A percentile compares a stretch with the other conserved stretches of the same genome.
These are phyloP conservation scores for Morphnarchus princeps DNA, from an alignment of 2,113 vertebrate species.

Conservation along the genomic window DNA sequence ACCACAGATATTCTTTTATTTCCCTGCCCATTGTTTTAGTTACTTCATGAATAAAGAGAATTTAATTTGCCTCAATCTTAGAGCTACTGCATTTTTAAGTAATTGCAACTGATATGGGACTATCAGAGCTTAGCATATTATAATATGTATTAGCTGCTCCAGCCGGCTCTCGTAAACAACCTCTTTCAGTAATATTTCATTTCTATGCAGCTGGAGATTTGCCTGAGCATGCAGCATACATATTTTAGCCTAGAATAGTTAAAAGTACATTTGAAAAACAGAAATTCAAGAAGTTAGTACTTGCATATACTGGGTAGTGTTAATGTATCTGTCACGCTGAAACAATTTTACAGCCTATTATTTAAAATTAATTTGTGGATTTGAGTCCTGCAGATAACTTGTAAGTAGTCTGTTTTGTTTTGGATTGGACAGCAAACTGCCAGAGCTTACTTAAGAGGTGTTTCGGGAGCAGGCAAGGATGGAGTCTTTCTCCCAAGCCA, in stretches of 20 bases:
- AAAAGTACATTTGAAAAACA: background rate
- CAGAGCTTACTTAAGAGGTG: background rate
- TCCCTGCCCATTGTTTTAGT: slow-evolving; percentile 28
- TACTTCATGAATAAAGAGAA: slow-evolving; percentile 21
- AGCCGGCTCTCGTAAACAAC: slow-evolving; percentile 34
- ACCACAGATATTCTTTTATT: background rate
- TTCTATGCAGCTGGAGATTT: slow-evolving; percentile 41
- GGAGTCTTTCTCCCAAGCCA: background rate
- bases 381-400: background rate
- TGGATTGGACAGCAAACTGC: background rate
- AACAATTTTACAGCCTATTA: background rate
- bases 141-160: slow-evolving; percentile 41
- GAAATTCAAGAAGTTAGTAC: background rate
- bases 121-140: slow-evolving; percentile 20
- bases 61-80: slow-evolving; percentile 24
- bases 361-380: background rate
- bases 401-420: background rate
- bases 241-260: slow-evolving; percentile 18
- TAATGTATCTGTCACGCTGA: background rate
- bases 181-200: slow-evolving; percentile 44
- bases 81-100: slow-evolving; percentile 29
- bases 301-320: background rate
- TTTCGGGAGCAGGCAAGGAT: background rate
- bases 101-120: slow-evolving; percentile 33
- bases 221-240: slow-evolving; percentile 3